Conservation (phyloP, 2,888 invertebrate species). For the Conistra vaccinii region DNA sequence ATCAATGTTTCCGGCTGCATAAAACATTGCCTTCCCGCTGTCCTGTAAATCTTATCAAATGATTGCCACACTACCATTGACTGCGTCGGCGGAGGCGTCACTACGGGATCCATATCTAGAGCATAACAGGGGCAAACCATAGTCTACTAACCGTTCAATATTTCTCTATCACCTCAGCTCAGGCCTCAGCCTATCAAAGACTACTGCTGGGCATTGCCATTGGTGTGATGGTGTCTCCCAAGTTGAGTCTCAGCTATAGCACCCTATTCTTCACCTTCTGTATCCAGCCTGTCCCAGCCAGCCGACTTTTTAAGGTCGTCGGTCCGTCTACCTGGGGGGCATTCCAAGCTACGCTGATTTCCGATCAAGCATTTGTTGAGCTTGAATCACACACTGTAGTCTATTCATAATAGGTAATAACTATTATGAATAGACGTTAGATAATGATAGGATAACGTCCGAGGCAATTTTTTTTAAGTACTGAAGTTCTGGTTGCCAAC, state of each 20-base stretch:
- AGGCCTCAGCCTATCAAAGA: background rate
- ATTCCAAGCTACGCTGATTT: background rate
- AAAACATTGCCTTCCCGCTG: slow-evolving; percentile 16
- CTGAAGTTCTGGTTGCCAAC: background rate
- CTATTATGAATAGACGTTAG: too few species aligned
- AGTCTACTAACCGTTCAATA: background rate
- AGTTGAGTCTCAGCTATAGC: too few species aligned
- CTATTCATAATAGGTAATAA: background rate
- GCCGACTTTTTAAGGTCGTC: background rate
- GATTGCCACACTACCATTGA: background rate
- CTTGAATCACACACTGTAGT: background rate
- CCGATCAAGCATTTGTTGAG: background rate
- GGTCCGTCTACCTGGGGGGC: background rate
- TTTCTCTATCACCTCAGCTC: background rate
- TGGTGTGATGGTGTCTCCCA: background rate
- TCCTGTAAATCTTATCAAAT: slow-evolving; percentile 25
- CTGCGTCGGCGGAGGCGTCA: too few species aligned
- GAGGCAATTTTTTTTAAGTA: background rate
- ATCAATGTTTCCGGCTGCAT: slow-evolving; percentile 43
- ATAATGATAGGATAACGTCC: background rate
- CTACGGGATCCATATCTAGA: background rate
- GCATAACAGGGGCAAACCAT: background rate
- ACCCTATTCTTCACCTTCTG: background rate
- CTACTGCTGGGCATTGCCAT: background rate
- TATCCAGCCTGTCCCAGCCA: background rate